Percentiles rank a stretch among this genome's conserved stretches.
Conservation (phyloP, 2,113 vertebrate genomes). For the Urocitellus parryii region DNA sequence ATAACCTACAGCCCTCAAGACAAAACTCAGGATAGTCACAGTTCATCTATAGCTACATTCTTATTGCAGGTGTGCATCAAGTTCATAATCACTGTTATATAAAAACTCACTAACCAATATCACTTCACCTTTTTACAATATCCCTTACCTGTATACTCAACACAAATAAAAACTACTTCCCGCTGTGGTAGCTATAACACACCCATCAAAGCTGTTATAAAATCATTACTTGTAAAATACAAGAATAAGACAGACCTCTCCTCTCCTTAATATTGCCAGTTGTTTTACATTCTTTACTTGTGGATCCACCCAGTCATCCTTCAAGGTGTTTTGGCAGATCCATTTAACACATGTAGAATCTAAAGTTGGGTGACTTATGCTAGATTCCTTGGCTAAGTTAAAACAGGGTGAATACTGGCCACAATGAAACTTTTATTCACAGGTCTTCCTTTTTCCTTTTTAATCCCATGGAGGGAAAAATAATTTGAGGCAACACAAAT, state of each 20-base stretch:
- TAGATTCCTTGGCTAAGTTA: not conserved
- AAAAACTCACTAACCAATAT: not conserved
- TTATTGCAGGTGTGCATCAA: not conserved
- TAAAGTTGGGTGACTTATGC: not conserved
- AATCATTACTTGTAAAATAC: not conserved
- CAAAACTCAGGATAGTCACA: constrained; percentile 8
- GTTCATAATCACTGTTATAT: not conserved
- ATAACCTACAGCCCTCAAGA: constrained; percentile 41
- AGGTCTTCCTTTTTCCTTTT: constrained; percentile 19
- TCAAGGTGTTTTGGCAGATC: not conserved
- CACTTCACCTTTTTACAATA: not conserved
- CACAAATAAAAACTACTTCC: not conserved
- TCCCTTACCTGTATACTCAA: not conserved
- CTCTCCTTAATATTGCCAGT: not conserved
- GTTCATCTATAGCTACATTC: not conserved
- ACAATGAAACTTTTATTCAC: not conserved
- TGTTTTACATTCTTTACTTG: not conserved
- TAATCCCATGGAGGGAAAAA: not conserved
- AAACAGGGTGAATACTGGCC: not conserved
- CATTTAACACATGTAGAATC: not conserved
- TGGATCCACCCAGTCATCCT: not conserved
- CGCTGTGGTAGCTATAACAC: not conserved
- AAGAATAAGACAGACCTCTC: not conserved
- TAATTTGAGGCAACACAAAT: constrained; percentile 22
- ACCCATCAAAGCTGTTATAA: not conserved